Percentiles rank a stretch among this genome's conserved stretches.
Conservation (phyloP, 2,888 invertebrate species). For the Meloe dianella region DNA sequence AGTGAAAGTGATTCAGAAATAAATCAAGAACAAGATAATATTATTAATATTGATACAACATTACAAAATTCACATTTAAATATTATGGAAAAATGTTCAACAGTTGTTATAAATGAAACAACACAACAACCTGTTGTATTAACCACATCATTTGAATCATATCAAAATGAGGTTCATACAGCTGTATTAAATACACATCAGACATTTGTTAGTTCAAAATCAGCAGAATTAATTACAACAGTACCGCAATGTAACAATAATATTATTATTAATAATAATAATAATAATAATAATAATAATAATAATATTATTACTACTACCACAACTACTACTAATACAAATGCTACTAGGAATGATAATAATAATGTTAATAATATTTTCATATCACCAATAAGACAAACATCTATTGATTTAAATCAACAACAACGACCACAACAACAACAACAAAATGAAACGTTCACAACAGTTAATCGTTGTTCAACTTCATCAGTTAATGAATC, state of each 20-base stretch:
- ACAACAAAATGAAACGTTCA: not conserved
- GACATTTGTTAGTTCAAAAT: constrained; percentile 50
- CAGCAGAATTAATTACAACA: constrained; percentile 45
- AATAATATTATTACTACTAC: not conserved
- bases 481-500: constrained; percentile 23
- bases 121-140: constrained; percentile 49
- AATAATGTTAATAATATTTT: not conserved
- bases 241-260: constrained; percentile 37
- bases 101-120: constrained; percentile 38
- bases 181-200: constrained; percentile 53
- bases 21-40: constrained; percentile 29
- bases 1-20: constrained; percentile 82
- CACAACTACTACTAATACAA: no score
- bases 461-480: constrained; percentile 4
- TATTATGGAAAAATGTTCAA: constrained; percentile 31
- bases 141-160: constrained; percentile 52
- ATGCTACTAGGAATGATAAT: not conserved
- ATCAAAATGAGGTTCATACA: constrained; percentile 55
- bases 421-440: no score
- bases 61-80: constrained; percentile 13
- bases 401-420: not conserved
- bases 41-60: constrained; percentile 14
- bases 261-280: no score
- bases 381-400: not conserved
- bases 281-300: not conserved